Percentiles rank a stretch among this genome's conserved stretches.
Conservation (phyloP, 2,888 invertebrate species). For the Ariolimax columbianus region DNA sequence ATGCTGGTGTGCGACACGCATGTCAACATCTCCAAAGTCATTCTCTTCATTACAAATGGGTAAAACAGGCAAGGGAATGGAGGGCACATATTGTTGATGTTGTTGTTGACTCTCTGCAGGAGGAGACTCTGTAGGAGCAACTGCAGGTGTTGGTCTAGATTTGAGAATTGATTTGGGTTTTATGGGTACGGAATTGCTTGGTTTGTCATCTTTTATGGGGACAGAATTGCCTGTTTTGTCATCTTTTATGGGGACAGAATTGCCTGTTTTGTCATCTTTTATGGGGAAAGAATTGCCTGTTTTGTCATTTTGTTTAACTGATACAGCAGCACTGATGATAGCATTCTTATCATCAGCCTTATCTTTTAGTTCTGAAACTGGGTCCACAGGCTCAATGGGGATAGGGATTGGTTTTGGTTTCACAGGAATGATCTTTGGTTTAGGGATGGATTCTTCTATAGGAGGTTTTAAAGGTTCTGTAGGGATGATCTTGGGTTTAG, state of each 20-base stretch:
- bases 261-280: neutral
- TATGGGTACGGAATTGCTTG: neutral
- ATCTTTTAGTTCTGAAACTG: neutral
- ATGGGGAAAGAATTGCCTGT: neutral
- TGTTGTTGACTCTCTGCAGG: neutral
- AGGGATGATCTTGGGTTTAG: conserved; percentile 43
- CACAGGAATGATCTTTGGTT: conserved; percentile 25
- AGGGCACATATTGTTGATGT: neutral
- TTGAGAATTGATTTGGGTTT: conserved; percentile 25
- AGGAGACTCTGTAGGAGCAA: neutral
- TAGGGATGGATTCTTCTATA: neutral
- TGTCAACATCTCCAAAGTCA: conserved; percentile 50
- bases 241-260: neutral
- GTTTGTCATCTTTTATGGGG: neutral
- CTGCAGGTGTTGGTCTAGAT: neutral
- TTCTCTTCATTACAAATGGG: neutral
- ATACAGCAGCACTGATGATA: neutral
- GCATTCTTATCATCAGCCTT: neutral
- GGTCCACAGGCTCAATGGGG: conserved; percentile 36
- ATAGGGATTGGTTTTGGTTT: conserved; percentile 36
- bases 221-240: neutral
- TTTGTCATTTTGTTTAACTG: neutral
- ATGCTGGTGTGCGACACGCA: conserved; percentile 36
- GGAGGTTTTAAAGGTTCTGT: conserved; percentile 36
- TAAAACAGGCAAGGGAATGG: neutral